These are phyloP conservation scores for Cercopithecus mitis DNA, from an alignment of 2,797 vertebrate species.

Conservation along the genomic window DNA sequence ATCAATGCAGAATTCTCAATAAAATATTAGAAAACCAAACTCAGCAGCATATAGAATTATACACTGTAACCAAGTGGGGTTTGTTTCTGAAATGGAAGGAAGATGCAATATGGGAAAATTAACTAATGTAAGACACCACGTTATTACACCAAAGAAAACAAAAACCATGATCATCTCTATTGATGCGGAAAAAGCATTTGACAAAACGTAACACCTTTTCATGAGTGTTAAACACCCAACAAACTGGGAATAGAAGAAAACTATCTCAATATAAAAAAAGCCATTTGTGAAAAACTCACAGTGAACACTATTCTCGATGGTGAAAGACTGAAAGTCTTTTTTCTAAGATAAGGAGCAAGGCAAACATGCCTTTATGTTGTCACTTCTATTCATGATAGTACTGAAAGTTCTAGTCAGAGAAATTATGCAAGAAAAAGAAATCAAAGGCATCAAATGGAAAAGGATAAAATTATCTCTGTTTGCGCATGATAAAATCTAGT, in stretches of 20 bases:
- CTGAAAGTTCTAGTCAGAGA: not conserved
- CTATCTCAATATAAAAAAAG: not conserved
- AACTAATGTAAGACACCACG: not conserved
- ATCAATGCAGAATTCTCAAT: not conserved
- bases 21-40: not conserved
- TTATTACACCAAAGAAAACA: not conserved
- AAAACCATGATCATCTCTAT: not conserved
- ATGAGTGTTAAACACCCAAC: not conserved
- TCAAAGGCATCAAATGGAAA: not conserved
- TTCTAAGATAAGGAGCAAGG: not conserved
- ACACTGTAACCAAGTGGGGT: not conserved
- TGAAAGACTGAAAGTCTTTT: not conserved
- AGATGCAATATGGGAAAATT: not conserved
- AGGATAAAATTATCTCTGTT: not conserved
- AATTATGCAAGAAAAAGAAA: not conserved
- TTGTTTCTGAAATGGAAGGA: not conserved
- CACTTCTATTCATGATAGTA: not conserved
- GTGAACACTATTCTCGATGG: too few relatives aligned
- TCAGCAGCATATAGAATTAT: not conserved
- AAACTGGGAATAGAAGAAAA: not conserved
- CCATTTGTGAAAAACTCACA: not conserved
- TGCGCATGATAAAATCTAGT: not conserved
- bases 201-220: not conserved
- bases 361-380: not conserved
- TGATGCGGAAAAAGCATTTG: not conserved